phyloP scores from a whole-genome alignment of 2,113 vertebrate genomes.

The Paramisgurnus dabryanus region DNA sequence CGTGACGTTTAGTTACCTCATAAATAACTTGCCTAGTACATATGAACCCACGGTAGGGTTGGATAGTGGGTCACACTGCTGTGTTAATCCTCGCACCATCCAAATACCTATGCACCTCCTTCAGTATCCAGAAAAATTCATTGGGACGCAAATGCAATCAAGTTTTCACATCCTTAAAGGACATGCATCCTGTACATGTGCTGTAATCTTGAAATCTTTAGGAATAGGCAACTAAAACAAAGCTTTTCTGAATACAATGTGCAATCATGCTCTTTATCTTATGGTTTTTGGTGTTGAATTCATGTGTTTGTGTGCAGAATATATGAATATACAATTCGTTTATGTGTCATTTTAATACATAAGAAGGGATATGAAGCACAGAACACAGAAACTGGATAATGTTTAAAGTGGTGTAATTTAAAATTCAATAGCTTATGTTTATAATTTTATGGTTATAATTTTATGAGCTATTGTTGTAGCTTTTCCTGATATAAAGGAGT shows the following conservation, averaged over 20 bases:
- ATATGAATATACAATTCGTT: no score
- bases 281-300: no score
- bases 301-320: no score
- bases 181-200: no score
- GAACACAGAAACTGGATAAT: background rate
- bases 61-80: conserved; percentile 70
- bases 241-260: no score
- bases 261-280: no score
- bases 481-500: background rate
- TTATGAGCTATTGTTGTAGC: background rate
- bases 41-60: conserved; percentile 65
- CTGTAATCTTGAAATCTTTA: no score
- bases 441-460: background rate
- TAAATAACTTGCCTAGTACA: conserved; percentile 28
- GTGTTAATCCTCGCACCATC: conserved; percentile 80
- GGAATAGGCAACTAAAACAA: no score
- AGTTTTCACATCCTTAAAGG: no score
- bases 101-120: conserved; percentile 65
- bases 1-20: no score
- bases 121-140: no score
- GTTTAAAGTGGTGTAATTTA: background rate
- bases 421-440: background rate
- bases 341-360: background rate
- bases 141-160: no score
- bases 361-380: background rate